Percentiles rank a stretch among this genome's conserved stretches.
Conservation (phyloP, 2,888 invertebrate species). For the Cerastoderma edule region DNA sequence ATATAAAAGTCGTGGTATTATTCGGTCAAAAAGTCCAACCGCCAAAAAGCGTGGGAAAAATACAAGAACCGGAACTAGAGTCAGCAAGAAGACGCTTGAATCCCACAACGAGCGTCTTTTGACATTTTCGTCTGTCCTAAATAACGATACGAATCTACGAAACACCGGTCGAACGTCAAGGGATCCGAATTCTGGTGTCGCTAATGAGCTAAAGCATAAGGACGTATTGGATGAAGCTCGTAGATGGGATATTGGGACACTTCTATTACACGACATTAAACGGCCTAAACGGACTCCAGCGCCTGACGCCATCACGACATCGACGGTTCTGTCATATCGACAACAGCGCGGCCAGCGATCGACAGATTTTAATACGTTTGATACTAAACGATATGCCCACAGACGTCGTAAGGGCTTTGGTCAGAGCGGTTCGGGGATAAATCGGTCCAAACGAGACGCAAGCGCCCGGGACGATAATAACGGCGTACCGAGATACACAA, state of each 20-base stretch:
- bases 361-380: slow-evolving; percentile 3
- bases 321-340: background rate
- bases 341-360: background rate
- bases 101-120: too few species aligned
- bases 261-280: slow-evolving; percentile 20
- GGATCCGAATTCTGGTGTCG: background rate
- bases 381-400: too few species aligned
- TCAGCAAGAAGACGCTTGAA: too few species aligned
- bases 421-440: background rate
- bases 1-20: too few species aligned
- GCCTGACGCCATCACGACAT: background rate
- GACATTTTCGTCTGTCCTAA: slow-evolving; percentile 13
- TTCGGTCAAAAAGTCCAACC: too few species aligned
- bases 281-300: slow-evolving; percentile 19
- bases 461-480: slow-evolving; percentile 1
- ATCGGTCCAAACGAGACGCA: slow-evolving; percentile 13
- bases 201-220: slow-evolving; percentile 21
- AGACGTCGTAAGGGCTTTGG: background rate
- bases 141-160: slow-evolving; percentile 11
- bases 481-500: background rate
- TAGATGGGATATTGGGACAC: slow-evolving; percentile 16
- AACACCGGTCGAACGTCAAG: background rate
- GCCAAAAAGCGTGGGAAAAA: too few species aligned
- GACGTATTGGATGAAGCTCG: slow-evolving; percentile 18
- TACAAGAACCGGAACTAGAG: too few species aligned